These are phyloP conservation scores for Microdon myrmicae DNA, from an alignment of 2,888 invertebrate genomes.

Conservation along the genomic window DNA sequence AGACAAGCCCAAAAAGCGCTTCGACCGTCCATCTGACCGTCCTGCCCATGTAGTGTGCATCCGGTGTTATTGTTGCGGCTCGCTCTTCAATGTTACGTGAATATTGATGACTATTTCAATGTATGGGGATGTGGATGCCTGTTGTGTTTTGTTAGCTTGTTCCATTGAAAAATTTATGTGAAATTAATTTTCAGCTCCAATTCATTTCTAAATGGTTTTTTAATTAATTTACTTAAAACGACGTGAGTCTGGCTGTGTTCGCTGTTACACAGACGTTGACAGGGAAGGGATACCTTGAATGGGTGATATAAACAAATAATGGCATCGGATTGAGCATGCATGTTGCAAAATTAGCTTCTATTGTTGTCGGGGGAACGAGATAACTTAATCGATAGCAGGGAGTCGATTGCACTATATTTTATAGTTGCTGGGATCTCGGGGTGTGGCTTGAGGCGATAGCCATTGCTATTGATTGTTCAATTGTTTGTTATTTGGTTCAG, in stretches of 20 bases:
- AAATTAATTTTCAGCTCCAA: conserved; percentile 51
- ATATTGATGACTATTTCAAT: too few species aligned
- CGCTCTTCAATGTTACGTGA: too few species aligned
- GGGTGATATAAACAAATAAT: conserved; percentile 8
- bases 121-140: conserved; percentile 11
- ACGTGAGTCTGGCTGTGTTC: conserved; percentile 12
- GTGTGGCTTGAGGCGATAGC: too few species aligned
- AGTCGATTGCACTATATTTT: too few species aligned
- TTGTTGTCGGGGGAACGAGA: conserved; percentile 7
- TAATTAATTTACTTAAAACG: conserved; percentile 37
- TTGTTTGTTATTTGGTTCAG: too few species aligned
- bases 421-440: too few species aligned
- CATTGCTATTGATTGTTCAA: too few species aligned
- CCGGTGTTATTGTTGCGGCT: conserved; percentile 24
- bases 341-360: conserved; percentile 13
- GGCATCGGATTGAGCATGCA: not conserved
- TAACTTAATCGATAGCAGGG: conserved; percentile 4
- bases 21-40: too few species aligned
- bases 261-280: conserved; percentile 29
- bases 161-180: conserved; percentile 48
- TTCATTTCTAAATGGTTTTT: conserved; percentile 42
- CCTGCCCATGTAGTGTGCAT: conserved; percentile 20
- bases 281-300: too few species aligned
- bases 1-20: conserved; percentile 31
- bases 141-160: conserved; percentile 3